phyloP scores from a whole-genome alignment of 2,888 invertebrate species.

The Agonopterix alstromeriana region DNA sequence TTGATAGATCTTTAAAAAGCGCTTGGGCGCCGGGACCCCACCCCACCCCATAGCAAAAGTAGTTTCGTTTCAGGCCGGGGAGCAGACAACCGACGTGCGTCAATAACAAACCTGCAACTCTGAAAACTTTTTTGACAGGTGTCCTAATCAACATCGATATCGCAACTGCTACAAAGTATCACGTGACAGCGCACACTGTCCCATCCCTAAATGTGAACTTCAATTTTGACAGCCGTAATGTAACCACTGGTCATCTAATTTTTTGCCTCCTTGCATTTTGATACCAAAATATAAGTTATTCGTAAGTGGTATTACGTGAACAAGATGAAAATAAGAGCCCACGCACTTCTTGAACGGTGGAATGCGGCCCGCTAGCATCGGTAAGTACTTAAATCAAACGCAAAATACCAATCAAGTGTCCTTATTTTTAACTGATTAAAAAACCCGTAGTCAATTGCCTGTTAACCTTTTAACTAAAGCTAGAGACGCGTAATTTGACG shows the following conservation, averaged over 20 bases:
- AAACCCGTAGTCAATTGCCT: conserved; percentile 75
- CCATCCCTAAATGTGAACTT: conserved; percentile 45
- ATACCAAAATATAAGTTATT: conserved; percentile 76
- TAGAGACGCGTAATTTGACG: conserved; percentile 75
- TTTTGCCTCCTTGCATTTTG: conserved; percentile 74
- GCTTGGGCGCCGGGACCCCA: too few species aligned
- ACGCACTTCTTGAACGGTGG: conserved; percentile 71
- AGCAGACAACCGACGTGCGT: too few species aligned
- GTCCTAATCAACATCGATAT: too few species aligned
- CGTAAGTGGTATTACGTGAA: conserved; percentile 74
- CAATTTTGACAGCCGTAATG: conserved; percentile 72
- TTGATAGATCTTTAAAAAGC: too few species aligned
- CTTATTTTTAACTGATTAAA: conserved; percentile 76
- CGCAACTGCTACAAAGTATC: too few species aligned
- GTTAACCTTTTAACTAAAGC: conserved; percentile 78
- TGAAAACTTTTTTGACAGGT: too few species aligned
- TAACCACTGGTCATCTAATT: conserved; percentile 72
- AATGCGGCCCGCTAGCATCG: conserved; percentile 71
- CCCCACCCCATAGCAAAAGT: too few species aligned
- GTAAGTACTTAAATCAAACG: conserved; percentile 45
- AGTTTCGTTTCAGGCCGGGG: too few species aligned
- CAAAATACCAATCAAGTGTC: conserved; percentile 42
- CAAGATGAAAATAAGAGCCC: conserved; percentile 74
- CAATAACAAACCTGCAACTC: too few species aligned
- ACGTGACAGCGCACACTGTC: background rate